phyloP scores from a whole-genome alignment of 2,797 vertebrate species.

The Erithacus rubecula region DNA sequence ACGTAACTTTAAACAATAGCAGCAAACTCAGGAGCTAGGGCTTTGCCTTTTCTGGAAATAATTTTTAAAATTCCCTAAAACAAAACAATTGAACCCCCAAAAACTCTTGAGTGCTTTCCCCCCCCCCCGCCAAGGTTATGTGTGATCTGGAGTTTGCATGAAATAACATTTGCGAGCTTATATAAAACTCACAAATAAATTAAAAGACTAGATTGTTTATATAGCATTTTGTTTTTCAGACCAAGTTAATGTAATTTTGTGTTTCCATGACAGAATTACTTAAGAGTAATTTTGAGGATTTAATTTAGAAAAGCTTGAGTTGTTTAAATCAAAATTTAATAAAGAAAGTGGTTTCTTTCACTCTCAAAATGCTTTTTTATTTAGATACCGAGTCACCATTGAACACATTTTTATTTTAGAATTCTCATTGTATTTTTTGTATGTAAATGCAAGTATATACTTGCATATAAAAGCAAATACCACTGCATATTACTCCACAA shows the following conservation, averaged over 20 bases:
- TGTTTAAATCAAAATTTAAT: not conserved
- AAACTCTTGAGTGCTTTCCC: rapidly evolving
- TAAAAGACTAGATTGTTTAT: not conserved
- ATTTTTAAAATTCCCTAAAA: not conserved
- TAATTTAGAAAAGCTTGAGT: not conserved
- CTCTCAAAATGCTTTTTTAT: not conserved
- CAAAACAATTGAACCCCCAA: not conserved
- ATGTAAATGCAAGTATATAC: not conserved
- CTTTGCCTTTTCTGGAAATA: not conserved
- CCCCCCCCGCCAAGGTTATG: rapidly evolving
- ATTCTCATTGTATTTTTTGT: not conserved
- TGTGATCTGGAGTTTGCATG: not conserved
- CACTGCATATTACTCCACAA: not conserved
- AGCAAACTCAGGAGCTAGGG: not conserved
- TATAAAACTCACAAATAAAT: not conserved
- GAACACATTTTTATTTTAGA: not conserved
- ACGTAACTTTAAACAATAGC: not conserved
- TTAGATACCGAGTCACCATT: not conserved
- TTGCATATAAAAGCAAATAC: not conserved
- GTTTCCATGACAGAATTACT: not conserved
- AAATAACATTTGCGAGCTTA: not conserved
- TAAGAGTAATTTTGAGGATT: not conserved
- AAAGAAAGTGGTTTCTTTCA: not conserved
- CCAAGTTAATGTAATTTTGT: not conserved
- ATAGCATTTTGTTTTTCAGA: not conserved